phyloP scores from a whole-genome alignment of 2,113 vertebrate genomes.

The Sphaerodactylus townsendi region DNA sequence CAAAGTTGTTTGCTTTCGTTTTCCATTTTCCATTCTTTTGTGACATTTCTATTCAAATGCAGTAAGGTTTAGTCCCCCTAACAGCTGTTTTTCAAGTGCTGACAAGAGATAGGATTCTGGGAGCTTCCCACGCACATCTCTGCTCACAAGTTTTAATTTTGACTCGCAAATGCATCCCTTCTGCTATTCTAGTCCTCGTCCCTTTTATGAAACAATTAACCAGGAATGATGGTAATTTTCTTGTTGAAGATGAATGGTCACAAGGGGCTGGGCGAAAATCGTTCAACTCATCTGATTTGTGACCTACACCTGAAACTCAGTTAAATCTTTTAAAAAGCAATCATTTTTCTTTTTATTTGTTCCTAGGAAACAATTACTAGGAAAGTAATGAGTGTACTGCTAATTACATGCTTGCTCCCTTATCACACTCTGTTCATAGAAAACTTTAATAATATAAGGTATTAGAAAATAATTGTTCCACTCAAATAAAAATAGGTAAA shows the following conservation, averaged over 20 bases:
- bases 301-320: accelerated
- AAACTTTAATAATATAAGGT: conserved; percentile 41
- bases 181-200: accelerated
- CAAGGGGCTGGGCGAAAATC: neutral
- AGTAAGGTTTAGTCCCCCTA: neutral
- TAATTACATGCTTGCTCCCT: conserved; percentile 40
- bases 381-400: conserved; percentile 44
- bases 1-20: neutral
- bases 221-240: accelerated
- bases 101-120: accelerated
- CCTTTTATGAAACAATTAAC: neutral
- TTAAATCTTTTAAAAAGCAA: conserved; percentile 10
- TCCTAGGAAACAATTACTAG: conserved; percentile 57
- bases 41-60: neutral
- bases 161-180: conserved; percentile 5
- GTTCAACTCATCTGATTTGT: accelerated
- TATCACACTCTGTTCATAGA: conserved; percentile 21
- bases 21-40: neutral
- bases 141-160: accelerated
- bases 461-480: neutral
- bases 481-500: neutral
- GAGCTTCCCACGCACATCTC: accelerated
- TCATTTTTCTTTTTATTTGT: conserved; percentile 4
- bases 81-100: neutral
- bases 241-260: accelerated